Base-by-base conservation (phyloP, 1,140 invertebrate species). In the Papilio aristodemus region DNA sequence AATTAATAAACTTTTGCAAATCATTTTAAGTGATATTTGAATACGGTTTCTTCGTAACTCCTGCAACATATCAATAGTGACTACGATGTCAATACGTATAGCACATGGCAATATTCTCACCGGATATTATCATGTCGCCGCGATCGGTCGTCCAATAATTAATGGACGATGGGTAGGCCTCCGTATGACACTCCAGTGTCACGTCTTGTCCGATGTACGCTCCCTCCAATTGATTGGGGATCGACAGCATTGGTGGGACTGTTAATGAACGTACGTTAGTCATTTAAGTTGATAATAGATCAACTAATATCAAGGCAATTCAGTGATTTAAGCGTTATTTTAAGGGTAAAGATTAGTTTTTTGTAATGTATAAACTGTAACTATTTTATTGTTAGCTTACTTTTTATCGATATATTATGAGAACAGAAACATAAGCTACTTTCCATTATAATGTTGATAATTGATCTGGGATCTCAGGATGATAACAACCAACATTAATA, bases 111-210 rank as follows among this genome's bases (percentile, higher is more conserved):
- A 73, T 68, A 78, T 84, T 92, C 93, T 95, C 94, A 97, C 96
- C 96, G 87, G 96, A 96, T 90, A 97, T 95, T 77, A 97, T 97
- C 96, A 97, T 97, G 80, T 97, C 95, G 43, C 96, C 96, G 36
- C 94, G 92, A 76, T 97, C 96, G 1, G 95, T 97, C 6, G 93
- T 90, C 93, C 93, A 94, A 71, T 93, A 93, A 78, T 93, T 93
- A 11, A 93, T 92, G 1, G 93, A 93, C 19, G 91, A 90, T 0
- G 93, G 93, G 72, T 93, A 92, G 4, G 93, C 90, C 68, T 93
- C 93, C 0, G 92, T 93, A 68, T 93, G 91, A 73, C 93, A 94
- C 70, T 93, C 93, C 43, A 94, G 74, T 3, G 90, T 90, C 59
- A 93, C 86, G 70, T 93, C 93, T 75, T 94, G 93, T 11, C 93